These are phyloP conservation scores for Melanchra persicariae DNA, from an alignment of 2,888 invertebrate species.

Conservation along the genomic window DNA sequence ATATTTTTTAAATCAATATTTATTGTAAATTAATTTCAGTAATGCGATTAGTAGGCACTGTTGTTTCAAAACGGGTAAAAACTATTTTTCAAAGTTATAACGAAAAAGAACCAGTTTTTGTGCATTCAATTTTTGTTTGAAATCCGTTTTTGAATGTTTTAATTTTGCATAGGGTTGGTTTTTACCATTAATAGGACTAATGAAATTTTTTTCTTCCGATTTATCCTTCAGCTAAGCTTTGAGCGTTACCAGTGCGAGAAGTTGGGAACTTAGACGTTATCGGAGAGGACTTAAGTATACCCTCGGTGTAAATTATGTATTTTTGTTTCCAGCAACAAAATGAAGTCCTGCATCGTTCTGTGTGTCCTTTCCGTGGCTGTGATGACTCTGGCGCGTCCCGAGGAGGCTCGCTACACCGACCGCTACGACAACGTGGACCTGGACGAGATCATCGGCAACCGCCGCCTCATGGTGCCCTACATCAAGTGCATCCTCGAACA, in stretches of 20 bases:
- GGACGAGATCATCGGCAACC: slow-evolving; percentile 92
- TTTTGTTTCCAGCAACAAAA: slow-evolving; percentile 52
- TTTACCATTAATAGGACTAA: background rate
- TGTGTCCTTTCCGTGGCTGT: slow-evolving; percentile 71
- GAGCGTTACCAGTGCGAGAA: background rate
- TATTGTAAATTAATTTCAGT: background rate
- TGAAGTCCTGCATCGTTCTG: slow-evolving; percentile 70
- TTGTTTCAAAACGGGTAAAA: background rate
- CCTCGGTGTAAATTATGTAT: background rate
- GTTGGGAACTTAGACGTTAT: background rate
- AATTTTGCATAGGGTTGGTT: background rate
- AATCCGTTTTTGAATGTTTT: too few species aligned
- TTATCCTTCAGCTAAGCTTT: background rate
- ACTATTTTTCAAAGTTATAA: background rate
- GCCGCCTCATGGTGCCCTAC: slow-evolving; percentile 92
- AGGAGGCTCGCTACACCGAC: slow-evolving; percentile 89
- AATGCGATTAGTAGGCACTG: background rate
- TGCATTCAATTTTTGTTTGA: background rate
- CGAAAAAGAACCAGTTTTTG: background rate
- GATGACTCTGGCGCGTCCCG: slow-evolving; percentile 66
- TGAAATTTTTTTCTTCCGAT: background rate
- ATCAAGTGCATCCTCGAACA: slow-evolving; percentile 92
- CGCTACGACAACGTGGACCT: slow-evolving; percentile 92
- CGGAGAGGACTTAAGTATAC: background rate
- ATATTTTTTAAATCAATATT: slow-evolving; percentile 4